These are phyloP conservation scores for Melieria picta DNA, from an alignment of 2,888 invertebrate genomes.

Conservation along the genomic window DNA sequence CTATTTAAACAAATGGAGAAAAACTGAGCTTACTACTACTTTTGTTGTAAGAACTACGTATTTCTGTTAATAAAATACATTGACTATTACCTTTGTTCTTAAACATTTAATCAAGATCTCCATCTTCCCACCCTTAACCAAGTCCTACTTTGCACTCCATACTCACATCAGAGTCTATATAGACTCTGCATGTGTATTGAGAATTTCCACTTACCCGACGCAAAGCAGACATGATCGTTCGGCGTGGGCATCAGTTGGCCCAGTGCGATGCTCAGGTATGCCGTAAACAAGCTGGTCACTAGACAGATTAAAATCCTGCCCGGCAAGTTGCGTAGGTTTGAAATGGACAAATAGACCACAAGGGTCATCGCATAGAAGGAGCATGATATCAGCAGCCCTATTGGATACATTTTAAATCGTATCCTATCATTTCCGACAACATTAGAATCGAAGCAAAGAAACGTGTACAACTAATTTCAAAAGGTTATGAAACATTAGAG, in stretches of 20 bases:
- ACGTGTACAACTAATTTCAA: constrained; percentile 55
- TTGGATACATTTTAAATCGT: constrained; percentile 60
- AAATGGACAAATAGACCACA: constrained; percentile 73
- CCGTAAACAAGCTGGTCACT: constrained; percentile 73
- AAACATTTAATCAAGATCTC: neutral
- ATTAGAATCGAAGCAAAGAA: constrained; percentile 61
- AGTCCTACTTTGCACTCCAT: no score
- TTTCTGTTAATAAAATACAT: no score
- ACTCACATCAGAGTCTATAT: no score
- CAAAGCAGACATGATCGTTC: constrained; percentile 66
- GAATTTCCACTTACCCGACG: constrained; percentile 67
- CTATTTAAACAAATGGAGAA: no score
- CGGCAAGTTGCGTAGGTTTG: constrained; percentile 77
- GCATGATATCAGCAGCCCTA: constrained; percentile 71
- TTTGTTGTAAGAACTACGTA: no score
- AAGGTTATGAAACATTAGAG: neutral
- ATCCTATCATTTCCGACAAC: constrained; percentile 58
- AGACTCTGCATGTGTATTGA: no score
- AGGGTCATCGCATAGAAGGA: constrained; percentile 74
- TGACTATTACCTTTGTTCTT: no score
- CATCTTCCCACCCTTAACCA: neutral
- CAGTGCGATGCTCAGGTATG: constrained; percentile 72
- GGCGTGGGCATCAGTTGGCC: constrained; percentile 68
- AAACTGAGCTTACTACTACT: no score
- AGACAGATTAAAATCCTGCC: constrained; percentile 80